phyloP scores from a whole-genome alignment of 2,113 vertebrate genomes.

The Cephalopterus ornatus region DNA sequence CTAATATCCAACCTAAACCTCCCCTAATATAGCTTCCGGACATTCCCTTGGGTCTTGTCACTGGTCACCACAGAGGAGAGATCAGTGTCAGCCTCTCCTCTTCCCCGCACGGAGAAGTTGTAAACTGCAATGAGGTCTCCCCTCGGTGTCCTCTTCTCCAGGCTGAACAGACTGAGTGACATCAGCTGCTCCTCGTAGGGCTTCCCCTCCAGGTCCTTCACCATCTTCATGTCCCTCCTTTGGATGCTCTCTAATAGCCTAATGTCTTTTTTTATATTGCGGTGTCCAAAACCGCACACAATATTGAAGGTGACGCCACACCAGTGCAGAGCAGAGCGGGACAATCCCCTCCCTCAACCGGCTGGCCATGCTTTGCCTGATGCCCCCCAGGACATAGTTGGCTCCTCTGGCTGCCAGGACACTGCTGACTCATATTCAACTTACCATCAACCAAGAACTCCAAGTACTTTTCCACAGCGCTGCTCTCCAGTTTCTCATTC shows the following conservation, averaged over 20 bases:
- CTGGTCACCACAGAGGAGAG: neutral
- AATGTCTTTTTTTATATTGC: neutral
- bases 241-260: neutral
- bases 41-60: neutral
- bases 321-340: accelerated
- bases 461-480: neutral
- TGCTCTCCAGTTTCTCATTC: neutral
- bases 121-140: neutral
- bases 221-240: neutral
- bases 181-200: accelerated
- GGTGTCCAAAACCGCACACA: neutral
- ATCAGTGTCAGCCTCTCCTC: neutral
- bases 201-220: neutral
- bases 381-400: accelerated
- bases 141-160: neutral
- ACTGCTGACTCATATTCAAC: neutral
- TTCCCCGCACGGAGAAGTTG: accelerated
- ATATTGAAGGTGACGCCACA: accelerated
- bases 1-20: neutral
- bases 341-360: accelerated
- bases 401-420: neutral
- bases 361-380: neutral
- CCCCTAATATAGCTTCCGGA: neutral
- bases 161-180: neutral
- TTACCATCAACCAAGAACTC: neutral